Evolutionary conservation across 2,888 invertebrate species (phyloP).

Genomic region (Agonopterix heracliana): DNA sequence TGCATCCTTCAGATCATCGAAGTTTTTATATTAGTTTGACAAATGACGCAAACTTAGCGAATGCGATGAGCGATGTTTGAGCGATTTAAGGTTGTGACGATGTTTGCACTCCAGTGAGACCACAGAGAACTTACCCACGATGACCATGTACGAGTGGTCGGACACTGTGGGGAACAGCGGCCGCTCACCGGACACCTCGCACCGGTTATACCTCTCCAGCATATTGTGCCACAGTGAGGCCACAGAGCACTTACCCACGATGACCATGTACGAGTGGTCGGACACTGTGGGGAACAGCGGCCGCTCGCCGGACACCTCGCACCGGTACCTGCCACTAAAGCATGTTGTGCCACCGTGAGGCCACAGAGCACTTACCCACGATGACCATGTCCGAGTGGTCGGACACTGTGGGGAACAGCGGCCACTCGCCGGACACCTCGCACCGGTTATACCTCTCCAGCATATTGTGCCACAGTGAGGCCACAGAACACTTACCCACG

Average conservation of each 20-base stretch:
- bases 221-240: neutral
- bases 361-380: constrained; percentile 72
- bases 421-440: constrained; percentile 84
- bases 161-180: constrained; percentile 84
- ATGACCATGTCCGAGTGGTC: no score
- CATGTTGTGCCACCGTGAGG: constrained; percentile 17
- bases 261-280: constrained; percentile 79
- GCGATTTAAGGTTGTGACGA: no score
- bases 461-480: constrained; percentile 66
- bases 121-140: constrained; percentile 77
- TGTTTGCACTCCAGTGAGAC: constrained; percentile 40
- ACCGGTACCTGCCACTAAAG: constrained; percentile 81
- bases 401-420: constrained; percentile 82
- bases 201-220: constrained; percentile 62
- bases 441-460: constrained; percentile 82
- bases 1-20: no score
- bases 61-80: no score
- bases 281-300: constrained; percentile 84
- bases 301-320: constrained; percentile 84
- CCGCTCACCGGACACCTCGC: constrained; percentile 84
- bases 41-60: no score
- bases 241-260: constrained; percentile 78
- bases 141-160: constrained; percentile 79
- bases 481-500: constrained; percentile 75
- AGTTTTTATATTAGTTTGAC: no score